A percentile compares a stretch with the other conserved stretches of the same genome.
These are phyloP conservation scores for Troides helena DNA, from an alignment of 2,888 invertebrate genomes.

Conservation along the genomic window DNA sequence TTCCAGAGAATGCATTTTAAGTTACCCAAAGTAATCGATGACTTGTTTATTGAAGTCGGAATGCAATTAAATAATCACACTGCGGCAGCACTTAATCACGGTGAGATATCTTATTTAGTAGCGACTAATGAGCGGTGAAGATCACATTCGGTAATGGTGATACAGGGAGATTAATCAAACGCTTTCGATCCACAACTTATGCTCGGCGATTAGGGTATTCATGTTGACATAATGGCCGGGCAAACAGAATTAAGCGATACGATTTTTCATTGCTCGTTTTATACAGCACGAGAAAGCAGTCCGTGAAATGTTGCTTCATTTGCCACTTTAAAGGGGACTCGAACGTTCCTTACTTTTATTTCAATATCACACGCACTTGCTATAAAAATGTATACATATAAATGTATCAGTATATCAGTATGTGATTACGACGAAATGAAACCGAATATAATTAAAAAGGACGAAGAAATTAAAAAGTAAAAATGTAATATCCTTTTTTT, in stretches of 20 bases:
- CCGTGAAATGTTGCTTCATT: slow-evolving; percentile 13
- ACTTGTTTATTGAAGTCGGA: slow-evolving; percentile 63
- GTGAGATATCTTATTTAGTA: slow-evolving; percentile 74
- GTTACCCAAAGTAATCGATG: slow-evolving; percentile 44
- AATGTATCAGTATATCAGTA: too few relatives aligned
- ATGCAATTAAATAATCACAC: slow-evolving; percentile 75
- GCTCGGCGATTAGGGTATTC: slow-evolving; percentile 66
- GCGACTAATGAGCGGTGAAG: slow-evolving; percentile 74
- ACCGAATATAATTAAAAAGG: too few relatives aligned
- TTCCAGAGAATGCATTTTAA: slow-evolving; percentile 12
- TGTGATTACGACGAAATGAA: too few relatives aligned
- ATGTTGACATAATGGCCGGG: slow-evolving; percentile 73
- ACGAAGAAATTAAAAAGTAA: too few relatives aligned
- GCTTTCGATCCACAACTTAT: slow-evolving; percentile 75
- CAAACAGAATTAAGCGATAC: slow-evolving; percentile 64
- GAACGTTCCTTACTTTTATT: too few relatives aligned
- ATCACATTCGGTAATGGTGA: slow-evolving; percentile 76
- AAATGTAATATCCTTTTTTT: too few relatives aligned
- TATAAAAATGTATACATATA: too few relatives aligned
- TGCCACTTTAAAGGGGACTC: background rate
- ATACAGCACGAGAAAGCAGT: slow-evolving; percentile 23
- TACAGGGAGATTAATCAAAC: slow-evolving; percentile 72
- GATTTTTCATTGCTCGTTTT: slow-evolving; percentile 52
- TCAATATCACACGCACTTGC: too few relatives aligned
- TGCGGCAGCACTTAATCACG: slow-evolving; percentile 65